Conservation (phyloP, 2,888 invertebrate species). For the Mesoligia furuncula region DNA sequence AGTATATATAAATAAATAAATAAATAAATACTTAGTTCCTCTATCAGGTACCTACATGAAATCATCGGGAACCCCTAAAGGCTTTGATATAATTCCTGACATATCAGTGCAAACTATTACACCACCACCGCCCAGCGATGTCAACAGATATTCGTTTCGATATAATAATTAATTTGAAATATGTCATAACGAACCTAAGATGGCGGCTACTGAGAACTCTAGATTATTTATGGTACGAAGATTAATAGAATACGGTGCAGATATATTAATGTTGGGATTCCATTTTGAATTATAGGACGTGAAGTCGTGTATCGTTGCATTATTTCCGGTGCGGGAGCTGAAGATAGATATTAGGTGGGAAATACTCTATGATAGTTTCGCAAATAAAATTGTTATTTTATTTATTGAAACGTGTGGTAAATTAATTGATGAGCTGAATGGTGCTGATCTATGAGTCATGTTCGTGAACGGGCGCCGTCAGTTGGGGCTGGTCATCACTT, state of each 20-base stretch:
- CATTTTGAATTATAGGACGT: constrained; percentile 33
- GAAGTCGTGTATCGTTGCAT: constrained; percentile 34
- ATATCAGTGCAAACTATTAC: constrained; percentile 24
- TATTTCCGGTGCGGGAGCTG: constrained; percentile 28
- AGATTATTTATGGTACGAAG: constrained; percentile 58
- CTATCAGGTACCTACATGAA: not conserved
- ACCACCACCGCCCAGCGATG: constrained; percentile 17
- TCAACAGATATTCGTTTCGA: constrained; percentile 64
- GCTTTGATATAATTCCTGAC: not conserved
- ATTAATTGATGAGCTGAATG: too few species aligned
- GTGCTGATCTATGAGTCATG: too few species aligned
- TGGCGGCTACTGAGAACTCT: constrained; percentile 55
- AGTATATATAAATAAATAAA: too few species aligned
- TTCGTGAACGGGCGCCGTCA: too few species aligned
- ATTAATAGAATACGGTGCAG: constrained; percentile 53
- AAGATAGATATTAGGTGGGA: not conserved
- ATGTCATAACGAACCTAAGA: constrained; percentile 68
- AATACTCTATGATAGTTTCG: not conserved
- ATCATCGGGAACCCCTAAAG: not conserved
- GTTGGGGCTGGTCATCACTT: too few species aligned
- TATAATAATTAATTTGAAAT: constrained; percentile 71
- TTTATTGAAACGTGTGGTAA: not conserved
- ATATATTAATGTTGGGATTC: constrained; percentile 48
- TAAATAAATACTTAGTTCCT: too few species aligned
- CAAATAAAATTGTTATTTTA: not conserved